Base-by-base conservation (phyloP, 23 tunicate genomes). In the Halocynthia roretzi region DNA sequence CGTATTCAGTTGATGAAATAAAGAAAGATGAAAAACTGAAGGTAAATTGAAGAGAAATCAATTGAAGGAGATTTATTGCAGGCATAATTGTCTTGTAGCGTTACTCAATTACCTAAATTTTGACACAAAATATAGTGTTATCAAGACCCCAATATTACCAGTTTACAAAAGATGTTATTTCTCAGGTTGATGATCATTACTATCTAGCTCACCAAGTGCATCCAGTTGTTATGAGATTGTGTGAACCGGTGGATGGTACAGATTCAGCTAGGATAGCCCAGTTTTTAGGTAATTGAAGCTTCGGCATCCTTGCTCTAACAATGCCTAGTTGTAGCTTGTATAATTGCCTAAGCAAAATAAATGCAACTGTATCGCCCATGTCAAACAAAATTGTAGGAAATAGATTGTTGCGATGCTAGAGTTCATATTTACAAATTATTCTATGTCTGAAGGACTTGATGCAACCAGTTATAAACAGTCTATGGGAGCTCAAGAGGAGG, bases 191-290 rank as follows among this genome's bases (percentile, higher is more conserved):
- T 70, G 73, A 68, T 31, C 83, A 83, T 6, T 87, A 93, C 81
- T 93, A 93, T 62, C 72, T 93, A 54, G 74, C 94, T 54, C 89
- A 93, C 7, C 98, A 93, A 77, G 86, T 93, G 31, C 94, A 87
- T 56, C 98, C 98, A 6, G 98, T 93, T 0, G 93, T 93, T 52
- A 81, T 87, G 23, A 78, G 98, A 49, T 55, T 93, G 76, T 87
- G 93, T 60, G 98, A 93, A 70, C 98, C 98, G 10, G 91, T 93
- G 57, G 94, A 93, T 65, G 98, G 89, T 5, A 93, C 98, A 0
- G 98, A 93, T 56, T 74, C 93, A 23, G 89, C 93, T 9, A 21
- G 60, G 67, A 93, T 93, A 31, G 98, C 98, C 0, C 93, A 87
- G 62, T 87, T 89, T 60, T 71, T 93, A 10, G 98, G 97, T 85